These are phyloP conservation scores for Gallinago jamesoni DNA, from an alignment of 2,113 vertebrate species.

Conservation along the genomic window DNA sequence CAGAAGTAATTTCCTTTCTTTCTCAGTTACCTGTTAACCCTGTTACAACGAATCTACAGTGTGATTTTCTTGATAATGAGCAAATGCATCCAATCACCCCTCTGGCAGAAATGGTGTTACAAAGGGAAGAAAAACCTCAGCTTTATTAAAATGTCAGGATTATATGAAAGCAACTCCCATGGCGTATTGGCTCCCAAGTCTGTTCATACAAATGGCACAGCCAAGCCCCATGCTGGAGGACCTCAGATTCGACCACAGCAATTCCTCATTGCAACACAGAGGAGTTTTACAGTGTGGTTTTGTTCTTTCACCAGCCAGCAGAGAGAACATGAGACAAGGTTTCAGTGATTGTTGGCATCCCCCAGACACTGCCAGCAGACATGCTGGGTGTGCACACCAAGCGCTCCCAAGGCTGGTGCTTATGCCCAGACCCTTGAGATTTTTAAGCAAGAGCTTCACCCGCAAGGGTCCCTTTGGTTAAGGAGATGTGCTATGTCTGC, in stretches of 20 bases:
- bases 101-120: not conserved
- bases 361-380: not conserved
- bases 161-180: not conserved
- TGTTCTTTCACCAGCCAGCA: not conserved
- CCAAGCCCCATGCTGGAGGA: not conserved
- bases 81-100: not conserved
- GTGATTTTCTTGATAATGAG: slow-evolving; percentile 42
- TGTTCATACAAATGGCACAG: not conserved
- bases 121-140: not conserved
- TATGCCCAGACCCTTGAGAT: not conserved
- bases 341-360: not conserved
- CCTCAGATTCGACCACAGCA: not conserved
- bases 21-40: slow-evolving; percentile 21
- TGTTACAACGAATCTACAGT: slow-evolving; percentile 26
- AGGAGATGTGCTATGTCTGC: not conserved
- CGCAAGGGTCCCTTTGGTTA: not conserved
- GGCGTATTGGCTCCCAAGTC: not conserved
- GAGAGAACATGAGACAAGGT: not conserved
- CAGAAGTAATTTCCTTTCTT: slow-evolving; percentile 55
- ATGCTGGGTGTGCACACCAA: accelerated
- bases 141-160: not conserved
- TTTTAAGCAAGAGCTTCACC: not conserved
- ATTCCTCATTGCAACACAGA: not conserved
- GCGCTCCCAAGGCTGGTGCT: accelerated
- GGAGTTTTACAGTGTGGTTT: not conserved